phyloP scores from a whole-genome alignment of 2,113 vertebrate genomes.

The Cottus gobio region DNA sequence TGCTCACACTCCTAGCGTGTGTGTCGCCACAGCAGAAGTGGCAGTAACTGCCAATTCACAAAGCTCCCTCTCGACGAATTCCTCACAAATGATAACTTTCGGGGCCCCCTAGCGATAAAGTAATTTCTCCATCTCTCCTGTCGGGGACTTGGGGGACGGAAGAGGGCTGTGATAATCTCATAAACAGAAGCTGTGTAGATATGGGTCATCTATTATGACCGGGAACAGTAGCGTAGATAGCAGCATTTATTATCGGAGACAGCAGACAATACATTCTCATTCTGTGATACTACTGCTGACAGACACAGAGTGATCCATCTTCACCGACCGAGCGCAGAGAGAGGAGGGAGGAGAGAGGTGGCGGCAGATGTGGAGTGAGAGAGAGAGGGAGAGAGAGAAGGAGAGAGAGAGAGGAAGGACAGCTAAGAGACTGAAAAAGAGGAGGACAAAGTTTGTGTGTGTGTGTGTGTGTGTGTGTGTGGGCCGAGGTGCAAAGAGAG shows the following conservation, averaged over 20 bases:
- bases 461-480: constrained; percentile 33
- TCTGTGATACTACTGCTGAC: constrained; percentile 81
- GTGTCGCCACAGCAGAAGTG: constrained; percentile 59
- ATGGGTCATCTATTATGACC: constrained; percentile 80
- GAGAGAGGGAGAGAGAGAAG: constrained; percentile 38
- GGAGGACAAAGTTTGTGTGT: constrained; percentile 38
- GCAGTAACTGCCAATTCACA: constrained; percentile 75
- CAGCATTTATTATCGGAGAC: constrained; percentile 82
- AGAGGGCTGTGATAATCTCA: constrained; percentile 80
- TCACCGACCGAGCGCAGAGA: constrained; percentile 58
- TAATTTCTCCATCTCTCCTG: constrained; percentile 81
- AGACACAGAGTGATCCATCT: constrained; percentile 81
- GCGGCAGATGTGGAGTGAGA: constrained; percentile 69
- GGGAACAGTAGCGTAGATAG: constrained; percentile 78
- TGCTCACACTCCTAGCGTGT: constrained; percentile 44
- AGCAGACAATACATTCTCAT: constrained; percentile 84
- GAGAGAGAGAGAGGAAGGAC: constrained; percentile 20
- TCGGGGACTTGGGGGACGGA: constrained; percentile 64
- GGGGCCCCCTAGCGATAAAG: constrained; percentile 78
- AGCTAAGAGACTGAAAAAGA: background rate
- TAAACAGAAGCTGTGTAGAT: constrained; percentile 82
- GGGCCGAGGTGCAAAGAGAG: constrained; percentile 6
- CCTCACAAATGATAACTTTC: constrained; percentile 79
- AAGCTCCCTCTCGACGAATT: constrained; percentile 71
- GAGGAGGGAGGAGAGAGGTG: constrained; percentile 42